These are phyloP conservation scores for Boulengeromyrus knoepffleri DNA, from an alignment of 2,113 vertebrate species.

Conservation along the genomic window DNA sequence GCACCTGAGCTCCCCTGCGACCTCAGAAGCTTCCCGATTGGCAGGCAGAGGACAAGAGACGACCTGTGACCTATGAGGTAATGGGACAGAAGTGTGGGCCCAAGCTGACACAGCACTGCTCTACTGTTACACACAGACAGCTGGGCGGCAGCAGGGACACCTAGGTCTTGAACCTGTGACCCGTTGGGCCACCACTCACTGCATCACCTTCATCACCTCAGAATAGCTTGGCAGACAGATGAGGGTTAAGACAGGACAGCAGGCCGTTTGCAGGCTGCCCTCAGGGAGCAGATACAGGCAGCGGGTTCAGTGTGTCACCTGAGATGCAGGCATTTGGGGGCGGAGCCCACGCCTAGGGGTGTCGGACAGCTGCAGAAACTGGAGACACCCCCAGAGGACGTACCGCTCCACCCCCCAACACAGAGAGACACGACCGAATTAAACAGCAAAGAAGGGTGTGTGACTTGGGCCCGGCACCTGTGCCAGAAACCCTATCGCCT, in stretches of 20 bases:
- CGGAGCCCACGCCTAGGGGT: neutral
- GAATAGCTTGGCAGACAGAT: too few relatives aligned
- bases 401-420: neutral
- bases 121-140: neutral
- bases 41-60: neutral
- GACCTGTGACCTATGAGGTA: neutral
- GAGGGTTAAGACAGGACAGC: neutral
- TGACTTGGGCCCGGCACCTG: neutral
- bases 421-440: neutral
- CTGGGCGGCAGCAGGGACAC: neutral
- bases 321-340: neutral
- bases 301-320: neutral
- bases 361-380: neutral
- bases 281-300: neutral
- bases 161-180: neutral
- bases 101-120: neutral
- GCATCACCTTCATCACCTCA: neutral
- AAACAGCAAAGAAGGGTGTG: neutral
- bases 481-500: neutral
- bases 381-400: neutral
- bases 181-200: neutral
- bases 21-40: neutral
- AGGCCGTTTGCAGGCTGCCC: neutral
- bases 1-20: neutral
- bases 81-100: neutral